Evolutionary conservation across 2,113 vertebrate genomes (phyloP).

Genomic region (Elephantulus edwardii): DNA sequence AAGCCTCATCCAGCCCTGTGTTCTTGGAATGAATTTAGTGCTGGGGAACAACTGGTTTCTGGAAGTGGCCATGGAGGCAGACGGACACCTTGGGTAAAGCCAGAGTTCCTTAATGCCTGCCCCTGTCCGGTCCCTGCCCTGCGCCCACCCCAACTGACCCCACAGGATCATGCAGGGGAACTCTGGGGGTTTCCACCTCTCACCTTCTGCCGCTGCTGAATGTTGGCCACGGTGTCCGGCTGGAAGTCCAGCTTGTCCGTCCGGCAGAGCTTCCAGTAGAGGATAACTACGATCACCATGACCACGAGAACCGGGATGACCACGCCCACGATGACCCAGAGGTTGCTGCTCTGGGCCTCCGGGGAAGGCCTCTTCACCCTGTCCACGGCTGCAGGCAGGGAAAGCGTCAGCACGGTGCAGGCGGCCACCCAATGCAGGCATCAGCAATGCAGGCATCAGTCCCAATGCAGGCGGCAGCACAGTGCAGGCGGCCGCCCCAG

Average conservation of each 20-base stretch:
- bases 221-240: conserved; percentile 92
- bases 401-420: too few relatives aligned
- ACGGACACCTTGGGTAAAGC: not conserved
- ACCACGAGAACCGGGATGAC: conserved; percentile 93
- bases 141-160: too few relatives aligned
- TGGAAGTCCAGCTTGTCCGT: conserved; percentile 98
- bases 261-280: conserved; percentile 98
- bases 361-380: conserved; percentile 84
- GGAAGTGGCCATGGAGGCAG: not conserved
- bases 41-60: not conserved
- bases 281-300: conserved; percentile 91
- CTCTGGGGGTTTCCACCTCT: not conserved
- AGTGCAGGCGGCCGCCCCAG: too few relatives aligned
- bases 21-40: not conserved
- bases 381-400: conserved; percentile 88
- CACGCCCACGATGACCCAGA: conserved; percentile 96
- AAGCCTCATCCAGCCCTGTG: accelerated
- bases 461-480: too few relatives aligned
- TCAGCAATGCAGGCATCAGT: too few relatives aligned
- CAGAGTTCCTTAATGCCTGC: accelerated
- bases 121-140: not conserved
- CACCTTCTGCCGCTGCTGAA: conserved; percentile 98
- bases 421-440: too few relatives aligned
- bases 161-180: accelerated
- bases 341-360: conserved; percentile 90